These are phyloP conservation scores for Gryllus longicercus DNA, from an alignment of 2,888 invertebrate species.

Conservation along the genomic window DNA sequence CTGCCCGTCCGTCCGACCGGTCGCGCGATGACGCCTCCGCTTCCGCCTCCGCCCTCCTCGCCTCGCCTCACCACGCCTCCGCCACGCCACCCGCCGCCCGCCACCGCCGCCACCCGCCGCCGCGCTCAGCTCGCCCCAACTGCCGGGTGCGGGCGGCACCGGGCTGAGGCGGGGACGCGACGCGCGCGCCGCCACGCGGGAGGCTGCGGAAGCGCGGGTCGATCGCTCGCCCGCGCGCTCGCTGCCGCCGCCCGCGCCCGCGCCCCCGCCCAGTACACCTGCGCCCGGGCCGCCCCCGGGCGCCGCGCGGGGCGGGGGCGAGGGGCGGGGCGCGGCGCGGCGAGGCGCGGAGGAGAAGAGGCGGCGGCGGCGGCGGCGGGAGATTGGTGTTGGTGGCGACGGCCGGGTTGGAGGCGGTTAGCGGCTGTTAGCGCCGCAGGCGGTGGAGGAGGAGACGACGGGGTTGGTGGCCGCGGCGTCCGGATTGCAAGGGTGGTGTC, in stretches of 20 bases:
- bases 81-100: not conserved
- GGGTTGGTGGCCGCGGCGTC: no score
- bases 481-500: no score
- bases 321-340: no score
- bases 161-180: not conserved
- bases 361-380: no score
- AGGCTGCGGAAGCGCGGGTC: constrained; percentile 10
- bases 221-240: not conserved
- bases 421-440: no score
- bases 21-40: not conserved
- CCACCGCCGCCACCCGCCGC: not conserved
- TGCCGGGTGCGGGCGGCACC: not conserved
- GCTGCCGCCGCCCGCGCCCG: not conserved
- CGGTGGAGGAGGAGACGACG: no score
- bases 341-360: no score
- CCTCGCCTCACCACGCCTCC: not conserved
- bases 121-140: not conserved
- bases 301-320: not conserved
- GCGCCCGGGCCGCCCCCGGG: not conserved
- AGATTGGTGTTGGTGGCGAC: no score
- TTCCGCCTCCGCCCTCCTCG: not conserved
- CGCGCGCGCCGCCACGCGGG: constrained; percentile 6
- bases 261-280: not conserved
- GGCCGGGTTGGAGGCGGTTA: no score
- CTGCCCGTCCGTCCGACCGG: no score